These are phyloP conservation scores for Agapostemon virescens DNA, from an alignment of 2,888 invertebrate genomes.

Conservation along the genomic window DNA sequence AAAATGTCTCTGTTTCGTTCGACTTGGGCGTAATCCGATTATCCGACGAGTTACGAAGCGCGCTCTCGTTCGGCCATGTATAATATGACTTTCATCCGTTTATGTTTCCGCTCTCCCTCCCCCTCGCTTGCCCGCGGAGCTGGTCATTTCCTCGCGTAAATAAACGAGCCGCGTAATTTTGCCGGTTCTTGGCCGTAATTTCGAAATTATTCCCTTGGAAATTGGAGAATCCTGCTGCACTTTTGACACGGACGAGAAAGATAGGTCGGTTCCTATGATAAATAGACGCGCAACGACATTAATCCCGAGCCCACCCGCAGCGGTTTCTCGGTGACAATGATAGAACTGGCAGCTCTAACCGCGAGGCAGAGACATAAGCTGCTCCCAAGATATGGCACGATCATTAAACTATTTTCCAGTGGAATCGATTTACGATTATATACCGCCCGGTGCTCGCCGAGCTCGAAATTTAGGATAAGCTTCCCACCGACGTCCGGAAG, in stretches of 20 bases:
- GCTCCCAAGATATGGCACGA: slow-evolving; percentile 56
- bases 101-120: neutral
- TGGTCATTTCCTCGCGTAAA: neutral
- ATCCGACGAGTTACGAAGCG: slow-evolving; percentile 16
- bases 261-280: slow-evolving; percentile 60
- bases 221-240: slow-evolving; percentile 41
- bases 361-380: slow-evolving; percentile 52
- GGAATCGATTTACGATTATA: slow-evolving; percentile 61
- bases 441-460: slow-evolving; percentile 20
- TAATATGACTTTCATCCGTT: slow-evolving; percentile 23
- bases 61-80: neutral
- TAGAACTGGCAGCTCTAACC: slow-evolving; percentile 57
- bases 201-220: slow-evolving; percentile 19
- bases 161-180: neutral
- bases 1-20: slow-evolving; percentile 19
- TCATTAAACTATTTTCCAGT: slow-evolving; percentile 65
- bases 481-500: neutral
- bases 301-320: slow-evolving; percentile 49
- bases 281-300: slow-evolving; percentile 63
- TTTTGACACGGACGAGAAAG: slow-evolving; percentile 49
- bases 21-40: slow-evolving; percentile 26
- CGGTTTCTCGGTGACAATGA: slow-evolving; percentile 61
- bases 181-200: neutral
- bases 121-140: neutral
- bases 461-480: slow-evolving; percentile 16